Evolutionary conservation across 2,797 vertebrate genomes (phyloP).

Genomic region (Platyrinchus mystaceus): DNA sequence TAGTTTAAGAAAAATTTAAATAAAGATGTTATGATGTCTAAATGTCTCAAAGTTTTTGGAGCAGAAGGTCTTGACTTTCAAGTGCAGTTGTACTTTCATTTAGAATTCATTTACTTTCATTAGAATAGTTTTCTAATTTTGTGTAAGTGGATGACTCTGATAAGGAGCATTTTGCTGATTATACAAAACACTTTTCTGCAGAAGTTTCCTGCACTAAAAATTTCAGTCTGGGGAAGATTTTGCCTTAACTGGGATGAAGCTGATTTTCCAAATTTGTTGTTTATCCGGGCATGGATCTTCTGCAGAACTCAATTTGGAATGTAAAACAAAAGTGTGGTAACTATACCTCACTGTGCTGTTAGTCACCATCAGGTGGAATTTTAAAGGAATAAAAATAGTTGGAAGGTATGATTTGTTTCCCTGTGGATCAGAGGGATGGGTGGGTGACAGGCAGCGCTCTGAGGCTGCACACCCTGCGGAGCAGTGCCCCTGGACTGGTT

Average conservation of each 20-base stretch:
- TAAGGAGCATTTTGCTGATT: not conserved
- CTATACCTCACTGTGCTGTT: not conserved
- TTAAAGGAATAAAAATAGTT: not conserved
- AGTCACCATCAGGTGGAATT: not conserved
- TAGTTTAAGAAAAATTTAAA: not conserved
- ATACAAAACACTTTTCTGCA: not conserved
- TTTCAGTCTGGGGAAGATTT: not conserved
- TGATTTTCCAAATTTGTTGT: not conserved
- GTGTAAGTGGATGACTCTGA: not conserved
- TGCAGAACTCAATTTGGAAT: not conserved
- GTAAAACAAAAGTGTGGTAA: not conserved
- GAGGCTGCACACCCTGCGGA: too few species aligned
- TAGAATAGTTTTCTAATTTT: not conserved
- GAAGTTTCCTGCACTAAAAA: not conserved
- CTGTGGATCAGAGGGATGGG: accelerated
- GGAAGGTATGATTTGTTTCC: not conserved
- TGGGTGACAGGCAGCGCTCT: not conserved
- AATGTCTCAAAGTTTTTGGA: not conserved
- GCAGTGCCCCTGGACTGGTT: not conserved
- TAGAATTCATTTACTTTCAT: not conserved
- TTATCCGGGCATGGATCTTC: not conserved
- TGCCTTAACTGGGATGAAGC: not conserved
- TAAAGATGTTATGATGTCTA: not conserved
- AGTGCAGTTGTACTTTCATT: not conserved
- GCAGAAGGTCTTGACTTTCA: not conserved